phyloP scores from a whole-genome alignment of 2,888 invertebrate genomes.

The Leucoma salicis region DNA sequence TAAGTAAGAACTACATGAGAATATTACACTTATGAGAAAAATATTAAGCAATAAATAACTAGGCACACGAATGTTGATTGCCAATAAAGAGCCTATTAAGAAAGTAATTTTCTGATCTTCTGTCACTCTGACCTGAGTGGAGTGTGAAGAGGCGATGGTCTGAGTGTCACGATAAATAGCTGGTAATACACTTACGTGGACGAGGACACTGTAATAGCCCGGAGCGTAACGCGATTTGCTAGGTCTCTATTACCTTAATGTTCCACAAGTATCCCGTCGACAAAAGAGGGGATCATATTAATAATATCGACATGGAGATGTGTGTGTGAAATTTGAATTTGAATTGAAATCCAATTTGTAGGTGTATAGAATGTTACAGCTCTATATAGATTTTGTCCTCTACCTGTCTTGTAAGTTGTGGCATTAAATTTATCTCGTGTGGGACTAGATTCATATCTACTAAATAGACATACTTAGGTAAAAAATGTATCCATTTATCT shows the following conservation, averaged over 20 bases:
- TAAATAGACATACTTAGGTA: too few relatives aligned
- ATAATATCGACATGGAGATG: slow-evolving; percentile 54
- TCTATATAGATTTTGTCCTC: slow-evolving; percentile 34
- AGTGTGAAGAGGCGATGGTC: slow-evolving; percentile 52
- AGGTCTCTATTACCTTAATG: slow-evolving; percentile 69
- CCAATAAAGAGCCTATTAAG: slow-evolving; percentile 40
- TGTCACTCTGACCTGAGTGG: slow-evolving; percentile 41
- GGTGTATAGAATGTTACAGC: slow-evolving; percentile 26
- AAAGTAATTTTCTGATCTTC: slow-evolving; percentile 40
- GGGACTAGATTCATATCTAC: too few relatives aligned
- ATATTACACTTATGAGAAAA: slow-evolving; percentile 2
- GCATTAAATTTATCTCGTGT: neutral
- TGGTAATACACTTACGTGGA: slow-evolving; percentile 68
- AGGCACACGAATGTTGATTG: slow-evolving; percentile 29
- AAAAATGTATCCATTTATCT: too few relatives aligned
- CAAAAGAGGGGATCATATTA: slow-evolving; percentile 67
- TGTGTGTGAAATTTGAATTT: slow-evolving; percentile 54
- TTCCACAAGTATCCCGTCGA: slow-evolving; percentile 64
- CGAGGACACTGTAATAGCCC: slow-evolving; percentile 59
- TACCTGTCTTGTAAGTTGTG: slow-evolving; percentile 14
- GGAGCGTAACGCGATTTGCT: slow-evolving; percentile 72
- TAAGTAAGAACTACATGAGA: neutral
- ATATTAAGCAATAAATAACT: slow-evolving; percentile 22
- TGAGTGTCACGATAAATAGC: slow-evolving; percentile 72
- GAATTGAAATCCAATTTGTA: slow-evolving; percentile 29